phyloP scores from a whole-genome alignment of 2,113 vertebrate species.

The Calyptommatus sinebrachiatus region DNA sequence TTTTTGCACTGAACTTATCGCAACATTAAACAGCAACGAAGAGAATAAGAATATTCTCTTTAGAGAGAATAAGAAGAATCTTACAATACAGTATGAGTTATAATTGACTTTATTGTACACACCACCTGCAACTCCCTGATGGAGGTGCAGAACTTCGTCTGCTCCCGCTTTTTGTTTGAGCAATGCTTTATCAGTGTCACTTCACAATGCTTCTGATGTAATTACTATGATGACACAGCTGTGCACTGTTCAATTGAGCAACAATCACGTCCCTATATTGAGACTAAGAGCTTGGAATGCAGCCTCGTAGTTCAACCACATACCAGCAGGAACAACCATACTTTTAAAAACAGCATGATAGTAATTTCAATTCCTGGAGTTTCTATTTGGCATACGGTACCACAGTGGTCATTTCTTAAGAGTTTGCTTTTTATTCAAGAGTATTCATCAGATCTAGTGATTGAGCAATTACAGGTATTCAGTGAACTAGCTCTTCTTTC shows the following conservation, averaged over 20 bases:
- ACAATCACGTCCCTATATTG: neutral
- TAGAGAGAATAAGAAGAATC: neutral
- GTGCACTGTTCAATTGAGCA: neutral
- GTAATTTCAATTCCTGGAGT: neutral
- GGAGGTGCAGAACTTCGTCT: neutral
- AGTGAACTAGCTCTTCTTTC: conserved; percentile 3
- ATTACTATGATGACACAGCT: neutral
- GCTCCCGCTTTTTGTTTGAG: conserved; percentile 9
- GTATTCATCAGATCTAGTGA: neutral
- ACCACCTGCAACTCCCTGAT: neutral
- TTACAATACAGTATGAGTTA: neutral
- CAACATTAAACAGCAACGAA: neutral
- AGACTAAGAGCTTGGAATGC: neutral
- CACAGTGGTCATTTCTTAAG: conserved; percentile 1
- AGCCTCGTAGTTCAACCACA: conserved; percentile 20
- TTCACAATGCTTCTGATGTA: conserved; percentile 14
- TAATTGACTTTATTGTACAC: neutral
- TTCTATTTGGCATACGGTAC: conserved; percentile 3
- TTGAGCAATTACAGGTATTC: neutral
- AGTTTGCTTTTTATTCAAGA: conserved; percentile 32
- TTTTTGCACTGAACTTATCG: neutral
- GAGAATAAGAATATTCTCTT: no score
- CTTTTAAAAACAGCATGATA: conserved; percentile 12
- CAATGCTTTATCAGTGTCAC: neutral
- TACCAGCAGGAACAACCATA: conserved; percentile 4